Conservation (phyloP, 1,140 invertebrate species). For the Lepidurus apus region DNA sequence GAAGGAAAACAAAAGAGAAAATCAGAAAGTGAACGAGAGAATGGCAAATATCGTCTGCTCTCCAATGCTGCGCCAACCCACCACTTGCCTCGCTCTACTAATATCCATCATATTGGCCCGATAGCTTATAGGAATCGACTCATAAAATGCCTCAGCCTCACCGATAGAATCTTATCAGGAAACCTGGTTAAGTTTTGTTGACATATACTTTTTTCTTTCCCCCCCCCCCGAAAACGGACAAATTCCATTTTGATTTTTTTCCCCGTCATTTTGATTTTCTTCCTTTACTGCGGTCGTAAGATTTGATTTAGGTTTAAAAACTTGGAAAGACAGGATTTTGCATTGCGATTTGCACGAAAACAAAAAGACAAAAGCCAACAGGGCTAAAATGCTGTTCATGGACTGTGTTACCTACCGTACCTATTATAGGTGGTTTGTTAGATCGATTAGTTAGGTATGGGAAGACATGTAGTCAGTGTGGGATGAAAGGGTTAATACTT, state of each 20-base stretch:
- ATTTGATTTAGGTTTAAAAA: too few species aligned
- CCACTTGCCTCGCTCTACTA: conserved; percentile 16
- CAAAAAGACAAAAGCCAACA: too few species aligned
- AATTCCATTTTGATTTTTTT: not conserved
- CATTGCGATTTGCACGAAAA: too few species aligned
- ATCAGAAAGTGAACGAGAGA: not conserved
- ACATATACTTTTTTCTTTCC: not conserved
- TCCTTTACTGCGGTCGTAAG: too few species aligned
- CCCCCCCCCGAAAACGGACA: not conserved
- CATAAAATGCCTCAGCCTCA: not conserved
- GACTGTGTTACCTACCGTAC: conserved; percentile 1
- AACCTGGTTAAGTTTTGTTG: not conserved
- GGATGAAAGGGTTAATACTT: not conserved
- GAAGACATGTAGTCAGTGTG: not conserved
- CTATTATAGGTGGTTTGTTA: not conserved
- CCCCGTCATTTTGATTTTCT: not conserved
- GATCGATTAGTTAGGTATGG: not conserved
- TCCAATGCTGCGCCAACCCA: conserved; percentile 7
- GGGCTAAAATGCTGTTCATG: too few species aligned
- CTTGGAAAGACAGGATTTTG: too few species aligned
- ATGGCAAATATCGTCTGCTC: not conserved
- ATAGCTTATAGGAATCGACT: not conserved
- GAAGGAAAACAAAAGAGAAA: not conserved
- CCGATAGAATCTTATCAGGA: too few species aligned
- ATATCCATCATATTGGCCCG: not conserved